A percentile compares a stretch with the other conserved stretches of the same genome.
These are phyloP conservation scores for Heliconius aoede DNA, from an alignment of 2,888 invertebrate species.

Conservation along the genomic window DNA sequence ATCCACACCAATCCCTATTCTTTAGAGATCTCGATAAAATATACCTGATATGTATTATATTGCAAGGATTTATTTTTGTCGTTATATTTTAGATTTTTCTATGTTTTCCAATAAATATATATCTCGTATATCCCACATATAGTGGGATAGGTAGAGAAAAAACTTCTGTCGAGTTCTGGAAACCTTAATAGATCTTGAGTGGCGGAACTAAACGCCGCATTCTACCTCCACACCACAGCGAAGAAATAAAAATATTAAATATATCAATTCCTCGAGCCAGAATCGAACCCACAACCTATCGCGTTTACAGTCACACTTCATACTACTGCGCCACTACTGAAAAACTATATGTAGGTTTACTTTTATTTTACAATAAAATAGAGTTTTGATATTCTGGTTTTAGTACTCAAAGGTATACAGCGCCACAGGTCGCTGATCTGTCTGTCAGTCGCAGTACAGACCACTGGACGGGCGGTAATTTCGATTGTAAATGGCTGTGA, in stretches of 20 bases:
- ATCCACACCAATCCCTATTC: background rate
- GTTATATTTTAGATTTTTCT: too few species aligned
- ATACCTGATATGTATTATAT: background rate
- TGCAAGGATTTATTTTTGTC: constrained; percentile 1
- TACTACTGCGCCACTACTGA: too few species aligned
- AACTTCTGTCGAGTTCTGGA: too few species aligned
- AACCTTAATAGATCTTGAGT: too few species aligned
- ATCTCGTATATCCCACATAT: too few species aligned
- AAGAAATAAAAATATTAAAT: background rate
- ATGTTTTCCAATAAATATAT: too few species aligned
- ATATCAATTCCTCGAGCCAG: too few species aligned
- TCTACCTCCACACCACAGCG: background rate
- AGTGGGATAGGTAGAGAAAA: too few species aligned
- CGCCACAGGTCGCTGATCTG: constrained; percentile 17
- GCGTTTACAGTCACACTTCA: too few species aligned
- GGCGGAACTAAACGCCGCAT: background rate
- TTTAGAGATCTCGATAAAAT: constrained; percentile 6
- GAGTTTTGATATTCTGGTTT: background rate
- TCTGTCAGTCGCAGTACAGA: background rate
- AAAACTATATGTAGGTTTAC: background rate
- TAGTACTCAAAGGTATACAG: background rate
- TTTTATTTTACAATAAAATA: background rate
- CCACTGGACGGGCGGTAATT: background rate
- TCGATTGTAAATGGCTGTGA: constrained; percentile 4
- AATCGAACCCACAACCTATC: too few species aligned